Conservation (phyloP, 2,888 invertebrate genomes). For the Drosophila flavopinicola region DNA sequence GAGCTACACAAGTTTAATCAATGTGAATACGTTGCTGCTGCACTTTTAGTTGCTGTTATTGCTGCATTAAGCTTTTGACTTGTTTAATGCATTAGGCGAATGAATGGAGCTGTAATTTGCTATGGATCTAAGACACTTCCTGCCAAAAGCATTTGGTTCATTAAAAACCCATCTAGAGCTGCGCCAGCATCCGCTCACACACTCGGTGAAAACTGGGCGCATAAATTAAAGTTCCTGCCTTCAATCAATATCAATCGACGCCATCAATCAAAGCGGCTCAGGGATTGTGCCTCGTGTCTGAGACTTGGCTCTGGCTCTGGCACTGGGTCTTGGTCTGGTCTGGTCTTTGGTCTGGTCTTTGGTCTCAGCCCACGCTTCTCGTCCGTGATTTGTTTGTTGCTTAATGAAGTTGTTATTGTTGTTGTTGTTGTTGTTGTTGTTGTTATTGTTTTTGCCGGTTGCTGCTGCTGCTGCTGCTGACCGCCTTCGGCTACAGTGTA, state of each 20-base stretch:
- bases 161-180: slow-evolving; percentile 43
- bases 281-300: slow-evolving; percentile 8
- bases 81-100: slow-evolving; percentile 17
- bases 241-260: slow-evolving; percentile 47
- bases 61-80: too few relatives aligned
- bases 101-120: neutral
- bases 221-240: slow-evolving; percentile 49
- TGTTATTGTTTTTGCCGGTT: slow-evolving; percentile 8
- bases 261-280: slow-evolving; percentile 48
- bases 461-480: slow-evolving; percentile 27
- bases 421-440: slow-evolving; percentile 6
- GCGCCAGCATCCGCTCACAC: slow-evolving; percentile 32
- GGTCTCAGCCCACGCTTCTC: slow-evolving; percentile 37
- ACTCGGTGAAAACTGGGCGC: slow-evolving; percentile 4
- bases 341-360: slow-evolving; percentile 14
- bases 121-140: slow-evolving; percentile 23
- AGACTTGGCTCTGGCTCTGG: neutral
- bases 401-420: slow-evolving; percentile 31
- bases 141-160: slow-evolving; percentile 27
- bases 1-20: too few relatives aligned
- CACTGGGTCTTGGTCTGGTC: neutral
- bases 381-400: slow-evolving; percentile 42
- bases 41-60: neutral
- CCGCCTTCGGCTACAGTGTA: slow-evolving; percentile 49
- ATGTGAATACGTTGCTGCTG: neutral